Evolutionary conservation across 2,888 invertebrate genomes (phyloP), one percentile per base, ranked within the genome.

Genomic region (Caenorhabditis uteleia): DNA sequence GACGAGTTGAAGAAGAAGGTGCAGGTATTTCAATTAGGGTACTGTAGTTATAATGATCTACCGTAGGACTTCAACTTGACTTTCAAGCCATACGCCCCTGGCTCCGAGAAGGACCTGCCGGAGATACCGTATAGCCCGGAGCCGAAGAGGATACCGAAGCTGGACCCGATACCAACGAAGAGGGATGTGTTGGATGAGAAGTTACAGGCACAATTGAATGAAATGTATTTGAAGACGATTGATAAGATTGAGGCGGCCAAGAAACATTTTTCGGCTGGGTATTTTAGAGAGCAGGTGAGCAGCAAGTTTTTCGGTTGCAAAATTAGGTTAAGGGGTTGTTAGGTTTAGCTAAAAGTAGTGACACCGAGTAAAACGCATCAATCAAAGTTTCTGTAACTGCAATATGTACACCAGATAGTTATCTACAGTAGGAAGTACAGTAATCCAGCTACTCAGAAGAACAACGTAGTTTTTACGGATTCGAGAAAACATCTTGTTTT

Each of bases 1-100:
- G 51, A 59, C 31, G 66, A 66, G 21, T 20, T 66, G 16, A 59
- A 56, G 29, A 40, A 66, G 46, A 59, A 60, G 40, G 66, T 66
- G 20, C 59, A 66, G 38, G 40, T 18, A n/a, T n/a, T n/a, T n/a
- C n/a, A n/a, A n/a, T n/a, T n/a, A n/a, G n/a, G n/a, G n/a, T n/a
- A n/a, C n/a, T n/a, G n/a, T n/a, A n/a, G n/a, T n/a, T n/a, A n/a
- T 29, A 29, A 10, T 29, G 14, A 14, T 14, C 31, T 10, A 7
- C 14, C 14, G 31, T 10, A 40, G 46, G 31, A 49, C n/a, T 65
- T 65, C 42, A 59, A 65, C 38, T 23, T 65, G 33, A 42, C 54
- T 3, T 65, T 65, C 44, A 65, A 65, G 18, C 65, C 65, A n/a
- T 65, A 58, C 38, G 46, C 58, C n/a, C 55, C 58, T 2, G n/a